phyloP scores from a whole-genome alignment of 2,888 invertebrate genomes.

The Deilephila elpenor region DNA sequence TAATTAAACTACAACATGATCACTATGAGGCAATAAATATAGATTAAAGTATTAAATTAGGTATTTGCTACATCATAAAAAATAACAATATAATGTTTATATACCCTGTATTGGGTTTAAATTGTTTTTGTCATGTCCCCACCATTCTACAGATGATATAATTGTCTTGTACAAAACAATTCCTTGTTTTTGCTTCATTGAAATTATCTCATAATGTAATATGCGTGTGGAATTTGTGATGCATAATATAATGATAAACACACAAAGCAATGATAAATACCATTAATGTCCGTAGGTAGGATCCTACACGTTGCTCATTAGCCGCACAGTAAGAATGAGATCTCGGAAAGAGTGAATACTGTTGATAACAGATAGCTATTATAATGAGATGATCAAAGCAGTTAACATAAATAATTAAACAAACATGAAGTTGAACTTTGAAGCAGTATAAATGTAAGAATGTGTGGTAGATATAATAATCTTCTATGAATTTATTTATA shows the following conservation, averaged over 20 bases:
- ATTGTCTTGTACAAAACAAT: background rate
- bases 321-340: conserved; percentile 80
- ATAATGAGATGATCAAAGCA: conserved; percentile 43
- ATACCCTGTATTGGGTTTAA: too few relatives aligned
- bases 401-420: background rate
- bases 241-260: conserved; percentile 33
- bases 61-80: too few relatives aligned
- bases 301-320: conserved; percentile 79
- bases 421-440: background rate
- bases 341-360: conserved; percentile 79
- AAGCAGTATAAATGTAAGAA: background rate
- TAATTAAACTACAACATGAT: too few relatives aligned
- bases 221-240: background rate
- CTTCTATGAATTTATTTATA: too few relatives aligned
- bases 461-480: background rate
- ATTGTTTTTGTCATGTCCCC: too few relatives aligned
- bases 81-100: too few relatives aligned
- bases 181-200: conserved; percentile 4
- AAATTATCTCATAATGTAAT: background rate
- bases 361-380: conserved; percentile 62
- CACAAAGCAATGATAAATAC: conserved; percentile 68
- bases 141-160: background rate
- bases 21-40: too few relatives aligned
- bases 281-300: conserved; percentile 79
- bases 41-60: too few relatives aligned